Base-by-base conservation (phyloP, 1,140 invertebrate species). In the Drosophila sp. region DNA sequence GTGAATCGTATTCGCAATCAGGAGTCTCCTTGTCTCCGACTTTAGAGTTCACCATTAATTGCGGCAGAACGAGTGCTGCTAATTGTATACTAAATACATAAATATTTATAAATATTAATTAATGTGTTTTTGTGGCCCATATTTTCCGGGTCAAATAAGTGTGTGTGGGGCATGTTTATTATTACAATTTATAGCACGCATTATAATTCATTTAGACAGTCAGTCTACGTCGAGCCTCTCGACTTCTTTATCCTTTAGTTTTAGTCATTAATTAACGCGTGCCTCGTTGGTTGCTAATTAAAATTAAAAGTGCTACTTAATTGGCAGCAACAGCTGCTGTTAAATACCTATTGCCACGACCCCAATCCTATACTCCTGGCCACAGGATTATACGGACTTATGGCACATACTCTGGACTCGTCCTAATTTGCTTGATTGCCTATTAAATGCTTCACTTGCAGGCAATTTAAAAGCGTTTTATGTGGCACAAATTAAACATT, bases 271-370 rank as follows among this genome's bases (percentile, higher is more conserved):
- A 86, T 86, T 86, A 82, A 81, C 27, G 81, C 77, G 71, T 14
- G 45, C 63, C 75, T 78, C 82, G 80, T 78, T 58, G 65, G 62
- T 48, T 71, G 72, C 82, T 86, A 86, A 86, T 86, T 86, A 86
- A 86, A 87, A 86, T 86, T 86, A 71, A 87, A 86, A 86, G 82
- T 87, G 70, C 70, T 45, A 75, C 81, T 67, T 84, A 84, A 84
- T 84, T 84, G 80, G 81, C 73, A 81, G 66, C 80, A 84, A 77
- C 80, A 84, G 81, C 81, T 77, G 80, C 62, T 69, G n/a, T 43
- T 34, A 4, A 21, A 9, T 29, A 32, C 16, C 59, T 32, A 58
- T 40, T 41, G 9, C 38, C 48, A 38, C 57, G 50, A 27, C 40
- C 25, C 25, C 45, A 50, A 48, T 46, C 27, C 45, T 48, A 0